Evolutionary conservation across 2,888 invertebrate species (phyloP).

Genomic region (Coelogynopora nodosa): DNA sequence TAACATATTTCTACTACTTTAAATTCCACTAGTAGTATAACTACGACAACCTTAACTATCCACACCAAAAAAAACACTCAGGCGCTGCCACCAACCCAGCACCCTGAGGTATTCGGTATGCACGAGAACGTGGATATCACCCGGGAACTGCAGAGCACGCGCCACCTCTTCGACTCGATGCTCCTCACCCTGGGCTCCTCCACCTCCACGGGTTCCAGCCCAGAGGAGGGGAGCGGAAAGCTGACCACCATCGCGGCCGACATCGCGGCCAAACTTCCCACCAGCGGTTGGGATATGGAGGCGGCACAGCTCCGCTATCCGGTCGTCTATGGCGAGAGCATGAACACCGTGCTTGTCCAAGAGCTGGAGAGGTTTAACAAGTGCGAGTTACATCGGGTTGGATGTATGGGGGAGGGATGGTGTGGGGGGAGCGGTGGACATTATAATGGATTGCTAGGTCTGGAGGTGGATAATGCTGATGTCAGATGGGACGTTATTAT

Average conservation of each 20-base stretch:
- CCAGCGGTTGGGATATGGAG: conserved; percentile 73
- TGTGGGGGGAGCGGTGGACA: no score
- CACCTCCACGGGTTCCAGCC: conserved; percentile 50
- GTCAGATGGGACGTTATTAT: no score
- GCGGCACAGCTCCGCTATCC: conserved; percentile 69
- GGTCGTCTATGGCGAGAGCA: conserved; percentile 74
- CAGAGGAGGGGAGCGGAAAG: conserved; percentile 47
- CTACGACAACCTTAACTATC: no score
- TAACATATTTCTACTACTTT: no score
- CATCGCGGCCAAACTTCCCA: conserved; percentile 68
- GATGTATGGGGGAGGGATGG: no score
- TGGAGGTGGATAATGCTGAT: no score
- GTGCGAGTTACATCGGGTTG: no score
- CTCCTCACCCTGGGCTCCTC: conserved; percentile 70
- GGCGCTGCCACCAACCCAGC: conserved; percentile 72
- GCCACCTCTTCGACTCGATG: conserved; percentile 71
- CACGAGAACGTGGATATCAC: conserved; percentile 86
- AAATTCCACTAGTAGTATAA: no score
- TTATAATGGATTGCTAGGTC: no score
- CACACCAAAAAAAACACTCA: no score
- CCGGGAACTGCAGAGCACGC: conserved; percentile 75
- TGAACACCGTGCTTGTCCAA: conserved; percentile 76
- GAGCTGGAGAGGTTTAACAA: conserved; percentile 63
- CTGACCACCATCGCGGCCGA: no score
- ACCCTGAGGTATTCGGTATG: conserved; percentile 82